Evolutionary conservation across 2,888 invertebrate genomes (phyloP).

Genomic region (Campopleginae sp.): DNA sequence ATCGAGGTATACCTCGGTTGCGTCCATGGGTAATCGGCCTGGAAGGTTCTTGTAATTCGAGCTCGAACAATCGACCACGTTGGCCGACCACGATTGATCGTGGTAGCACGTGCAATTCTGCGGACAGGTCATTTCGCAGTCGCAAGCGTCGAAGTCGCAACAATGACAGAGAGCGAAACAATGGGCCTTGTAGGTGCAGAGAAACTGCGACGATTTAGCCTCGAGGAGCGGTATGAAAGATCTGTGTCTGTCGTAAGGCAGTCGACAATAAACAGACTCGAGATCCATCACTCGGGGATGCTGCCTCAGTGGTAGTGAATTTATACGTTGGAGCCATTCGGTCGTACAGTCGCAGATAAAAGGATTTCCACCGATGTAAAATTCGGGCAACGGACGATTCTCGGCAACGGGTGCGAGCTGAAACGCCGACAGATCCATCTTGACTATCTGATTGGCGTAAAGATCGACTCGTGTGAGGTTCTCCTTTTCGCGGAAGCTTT

Average conservation of each 20-base stretch:
- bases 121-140: slow-evolving; percentile 98
- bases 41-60: slow-evolving; percentile 93
- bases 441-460: slow-evolving; percentile 95
- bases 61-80: slow-evolving; percentile 95
- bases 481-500: slow-evolving; percentile 94
- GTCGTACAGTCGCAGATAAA: slow-evolving; percentile 97
- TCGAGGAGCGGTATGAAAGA: slow-evolving; percentile 94
- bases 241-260: slow-evolving; percentile 93
- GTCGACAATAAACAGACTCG: slow-evolving; percentile 94
- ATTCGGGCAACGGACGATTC: slow-evolving; percentile 92
- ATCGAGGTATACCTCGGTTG: slow-evolving; percentile 96
- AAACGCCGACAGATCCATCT: slow-evolving; percentile 95
- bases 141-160: slow-evolving; percentile 98
- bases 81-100: slow-evolving; percentile 96
- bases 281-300: slow-evolving; percentile 96
- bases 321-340: slow-evolving; percentile 97
- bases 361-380: slow-evolving; percentile 97
- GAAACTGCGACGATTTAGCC: slow-evolving; percentile 94
- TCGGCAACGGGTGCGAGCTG: slow-evolving; percentile 92
- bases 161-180: slow-evolving; percentile 98
- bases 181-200: slow-evolving; percentile 96
- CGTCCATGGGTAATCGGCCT: slow-evolving; percentile 96
- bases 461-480: slow-evolving; percentile 96
- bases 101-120: slow-evolving; percentile 97
- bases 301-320: slow-evolving; percentile 92